phyloP scores from a whole-genome alignment of 1,140 invertebrate genomes.

The Ylistrum balloti region DNA sequence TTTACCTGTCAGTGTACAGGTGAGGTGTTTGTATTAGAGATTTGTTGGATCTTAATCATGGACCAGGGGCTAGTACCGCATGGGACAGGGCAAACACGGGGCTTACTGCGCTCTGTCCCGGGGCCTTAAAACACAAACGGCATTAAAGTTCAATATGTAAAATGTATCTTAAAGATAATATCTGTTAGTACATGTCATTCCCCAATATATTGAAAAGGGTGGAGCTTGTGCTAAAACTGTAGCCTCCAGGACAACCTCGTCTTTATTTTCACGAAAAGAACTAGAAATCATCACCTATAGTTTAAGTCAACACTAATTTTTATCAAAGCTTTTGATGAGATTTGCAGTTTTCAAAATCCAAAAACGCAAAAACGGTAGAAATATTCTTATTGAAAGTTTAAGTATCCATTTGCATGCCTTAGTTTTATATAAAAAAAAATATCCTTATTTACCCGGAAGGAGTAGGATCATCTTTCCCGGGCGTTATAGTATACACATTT shows the following conservation, averaged over 20 bases:
- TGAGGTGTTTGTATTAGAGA: slow-evolving; percentile 34
- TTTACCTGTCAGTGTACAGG: slow-evolving; percentile 21
- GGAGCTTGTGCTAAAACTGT: background rate
- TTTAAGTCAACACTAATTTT: too few relatives aligned
- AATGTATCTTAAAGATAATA: slow-evolving; percentile 36
- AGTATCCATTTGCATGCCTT: too few relatives aligned
- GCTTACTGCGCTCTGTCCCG: background rate
- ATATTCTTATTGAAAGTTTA: too few relatives aligned
- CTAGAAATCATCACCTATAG: too few relatives aligned
- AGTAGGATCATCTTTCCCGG: too few relatives aligned
- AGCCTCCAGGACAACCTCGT: background rate
- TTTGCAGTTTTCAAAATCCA: too few relatives aligned
- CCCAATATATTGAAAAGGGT: background rate
- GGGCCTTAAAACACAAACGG: slow-evolving; percentile 2
- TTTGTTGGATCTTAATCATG: slow-evolving; percentile 35
- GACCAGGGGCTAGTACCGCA: background rate
- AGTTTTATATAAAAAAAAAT: too few relatives aligned
- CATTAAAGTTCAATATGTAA: slow-evolving; percentile 22
- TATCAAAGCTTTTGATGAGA: too few relatives aligned
- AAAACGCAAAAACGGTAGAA: too few relatives aligned
- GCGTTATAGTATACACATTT: too few relatives aligned
- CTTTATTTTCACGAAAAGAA: background rate
- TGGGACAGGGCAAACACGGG: slow-evolving; percentile 36
- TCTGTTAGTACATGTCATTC: background rate
- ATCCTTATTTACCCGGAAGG: too few relatives aligned